phyloP scores from a whole-genome alignment of 2,888 invertebrate species.

The Hedya salicella region DNA sequence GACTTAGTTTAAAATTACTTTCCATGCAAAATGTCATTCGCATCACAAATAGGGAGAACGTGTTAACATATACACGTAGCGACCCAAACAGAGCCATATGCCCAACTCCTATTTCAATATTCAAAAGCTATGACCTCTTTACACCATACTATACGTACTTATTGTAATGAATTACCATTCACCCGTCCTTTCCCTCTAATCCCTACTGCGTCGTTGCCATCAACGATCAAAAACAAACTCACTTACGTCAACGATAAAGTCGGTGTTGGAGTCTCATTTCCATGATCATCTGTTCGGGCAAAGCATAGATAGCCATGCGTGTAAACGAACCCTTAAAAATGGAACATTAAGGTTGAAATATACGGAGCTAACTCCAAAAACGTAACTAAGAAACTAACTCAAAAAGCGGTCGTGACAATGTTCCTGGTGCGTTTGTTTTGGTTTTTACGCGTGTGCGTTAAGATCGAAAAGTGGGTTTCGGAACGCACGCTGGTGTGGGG shows the following conservation, averaged over 20 bases:
- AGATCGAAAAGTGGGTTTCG: slow-evolving; percentile 38
- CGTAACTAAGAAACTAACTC: slow-evolving; percentile 42
- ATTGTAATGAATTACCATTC: slow-evolving; percentile 42
- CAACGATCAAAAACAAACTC: slow-evolving; percentile 22
- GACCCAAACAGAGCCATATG: slow-evolving; percentile 30
- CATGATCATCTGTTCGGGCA: slow-evolving; percentile 33
- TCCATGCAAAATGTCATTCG: too few species aligned
- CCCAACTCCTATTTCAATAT: slow-evolving; percentile 36
- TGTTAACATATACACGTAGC: not conserved
- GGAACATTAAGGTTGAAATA: slow-evolving; percentile 47
- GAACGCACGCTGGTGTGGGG: slow-evolving; percentile 52
- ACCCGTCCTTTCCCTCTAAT: slow-evolving; percentile 37
- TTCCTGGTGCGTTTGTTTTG: slow-evolving; percentile 44
- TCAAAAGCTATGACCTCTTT: slow-evolving; percentile 41
- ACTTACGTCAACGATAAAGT: slow-evolving; percentile 9
- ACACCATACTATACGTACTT: slow-evolving; percentile 30
- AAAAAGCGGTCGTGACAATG: slow-evolving; percentile 41
- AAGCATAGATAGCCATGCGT: slow-evolving; percentile 47
- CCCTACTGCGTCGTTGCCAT: slow-evolving; percentile 34
- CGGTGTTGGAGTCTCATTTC: slow-evolving; percentile 23
- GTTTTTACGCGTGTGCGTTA: slow-evolving; percentile 40
- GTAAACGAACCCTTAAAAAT: slow-evolving; percentile 51
- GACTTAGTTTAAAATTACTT: too few species aligned
- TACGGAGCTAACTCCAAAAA: slow-evolving; percentile 16
- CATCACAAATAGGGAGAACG: too few species aligned